phyloP scores from a whole-genome alignment of 1,140 invertebrate species.

The Luehdorfia chinensis region DNA sequence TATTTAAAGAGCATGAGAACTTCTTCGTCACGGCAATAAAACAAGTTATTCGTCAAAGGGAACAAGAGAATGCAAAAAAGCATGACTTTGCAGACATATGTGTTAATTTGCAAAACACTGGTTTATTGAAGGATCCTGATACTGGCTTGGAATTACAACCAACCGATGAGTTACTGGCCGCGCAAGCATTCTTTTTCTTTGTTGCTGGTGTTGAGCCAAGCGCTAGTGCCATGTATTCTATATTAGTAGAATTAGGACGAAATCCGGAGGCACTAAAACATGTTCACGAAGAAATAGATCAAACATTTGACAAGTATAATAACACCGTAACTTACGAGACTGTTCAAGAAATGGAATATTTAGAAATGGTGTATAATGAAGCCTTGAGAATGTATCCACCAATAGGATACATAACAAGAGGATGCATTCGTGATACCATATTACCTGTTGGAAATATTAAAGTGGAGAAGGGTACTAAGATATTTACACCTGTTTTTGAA shows the following conservation, averaged over 20 bases:
- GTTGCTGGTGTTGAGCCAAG: conserved; percentile 77
- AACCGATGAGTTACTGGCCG: conserved; percentile 66
- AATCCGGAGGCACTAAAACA: conserved; percentile 46
- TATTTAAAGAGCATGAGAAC: conserved; percentile 34
- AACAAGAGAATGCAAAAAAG: conserved; percentile 20
- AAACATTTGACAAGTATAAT: conserved; percentile 4
- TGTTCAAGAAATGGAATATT: conserved; percentile 9
- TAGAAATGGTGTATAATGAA: conserved; percentile 19
- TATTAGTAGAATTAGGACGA: conserved; percentile 45
- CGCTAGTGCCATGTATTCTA: conserved; percentile 42
- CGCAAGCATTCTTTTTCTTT: conserved; percentile 76
- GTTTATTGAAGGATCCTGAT: conserved; percentile 26
- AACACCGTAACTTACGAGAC: conserved; percentile 5
- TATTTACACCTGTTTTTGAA: conserved; percentile 17
- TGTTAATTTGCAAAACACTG: conserved; percentile 32
- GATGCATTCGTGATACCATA: conserved; percentile 12
- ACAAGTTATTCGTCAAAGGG: conserved; percentile 26
- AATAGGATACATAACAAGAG: conserved; percentile 12
- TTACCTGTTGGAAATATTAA: conserved; percentile 21
- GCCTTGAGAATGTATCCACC: conserved; percentile 15
- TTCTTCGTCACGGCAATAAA: conserved; percentile 37
- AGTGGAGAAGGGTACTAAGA: background rate
- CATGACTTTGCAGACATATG: conserved; percentile 42
- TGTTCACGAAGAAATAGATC: conserved; percentile 18
- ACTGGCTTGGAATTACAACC: conserved; percentile 34